Evolutionary conservation across 2,113 vertebrate species (phyloP).

Genomic region (Ursus arctos): DNA sequence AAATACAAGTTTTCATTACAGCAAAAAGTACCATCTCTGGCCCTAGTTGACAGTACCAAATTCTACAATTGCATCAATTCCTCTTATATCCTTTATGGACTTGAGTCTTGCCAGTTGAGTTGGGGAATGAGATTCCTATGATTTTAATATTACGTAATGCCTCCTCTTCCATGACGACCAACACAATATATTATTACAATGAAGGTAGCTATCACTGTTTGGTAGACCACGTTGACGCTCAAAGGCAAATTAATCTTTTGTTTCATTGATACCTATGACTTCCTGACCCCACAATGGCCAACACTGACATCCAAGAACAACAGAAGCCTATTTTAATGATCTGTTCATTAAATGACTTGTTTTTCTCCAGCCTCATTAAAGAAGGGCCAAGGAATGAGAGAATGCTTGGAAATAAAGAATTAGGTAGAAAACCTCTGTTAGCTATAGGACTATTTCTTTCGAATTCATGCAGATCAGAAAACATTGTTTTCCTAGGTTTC

Average conservation of each 20-base stretch:
- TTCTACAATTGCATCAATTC: no score
- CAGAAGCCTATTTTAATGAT: not conserved
- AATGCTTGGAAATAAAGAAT: not conserved
- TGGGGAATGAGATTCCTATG: no score
- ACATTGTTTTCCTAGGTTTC: not conserved
- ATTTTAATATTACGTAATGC: not conserved
- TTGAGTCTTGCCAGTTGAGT: rapidly evolving
- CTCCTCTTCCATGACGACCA: not conserved
- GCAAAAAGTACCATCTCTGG: rapidly evolving
- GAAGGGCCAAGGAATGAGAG: not conserved
- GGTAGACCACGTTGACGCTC: rapidly evolving
- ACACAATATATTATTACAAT: rapidly evolving
- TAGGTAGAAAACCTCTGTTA: rapidly evolving
- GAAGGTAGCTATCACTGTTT: rapidly evolving
- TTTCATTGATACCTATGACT: not conserved
- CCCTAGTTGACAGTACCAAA: rapidly evolving
- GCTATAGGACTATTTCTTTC: not conserved
- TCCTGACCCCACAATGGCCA: not conserved
- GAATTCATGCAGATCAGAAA: not conserved
- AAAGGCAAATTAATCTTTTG: not conserved
- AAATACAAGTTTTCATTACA: not conserved
- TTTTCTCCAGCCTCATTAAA: not conserved
- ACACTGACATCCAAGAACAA: not conserved
- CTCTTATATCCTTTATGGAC: not conserved
- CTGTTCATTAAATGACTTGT: not conserved